phyloP scores from a whole-genome alignment of 2,113 vertebrate genomes.

The Polypterus senegalus region DNA sequence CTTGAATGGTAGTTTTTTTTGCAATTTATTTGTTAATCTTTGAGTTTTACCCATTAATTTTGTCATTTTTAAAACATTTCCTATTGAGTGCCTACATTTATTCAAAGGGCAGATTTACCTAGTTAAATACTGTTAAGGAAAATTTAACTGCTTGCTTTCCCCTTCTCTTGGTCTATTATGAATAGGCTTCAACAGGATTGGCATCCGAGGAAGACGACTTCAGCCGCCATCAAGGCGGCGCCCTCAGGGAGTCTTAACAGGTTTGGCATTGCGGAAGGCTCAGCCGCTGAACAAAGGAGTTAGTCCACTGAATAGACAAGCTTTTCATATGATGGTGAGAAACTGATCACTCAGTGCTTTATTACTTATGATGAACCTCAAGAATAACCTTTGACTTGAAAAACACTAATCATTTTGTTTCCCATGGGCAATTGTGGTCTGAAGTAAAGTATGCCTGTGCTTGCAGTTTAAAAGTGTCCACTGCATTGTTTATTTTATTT shows the following conservation, averaged over 20 bases:
- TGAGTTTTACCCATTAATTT: not conserved
- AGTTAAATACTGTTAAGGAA: not conserved
- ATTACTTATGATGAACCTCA: not conserved
- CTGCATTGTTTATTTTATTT: not conserved
- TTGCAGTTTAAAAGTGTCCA: not conserved
- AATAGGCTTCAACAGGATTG: constrained; percentile 54
- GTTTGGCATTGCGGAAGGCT: constrained; percentile 70
- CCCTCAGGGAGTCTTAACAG: constrained; percentile 73
- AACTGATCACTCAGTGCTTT: not conserved
- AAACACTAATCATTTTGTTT: not conserved
- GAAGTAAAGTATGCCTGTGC: not conserved
- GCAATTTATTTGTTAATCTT: not conserved
- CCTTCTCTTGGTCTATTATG: constrained; percentile 23
- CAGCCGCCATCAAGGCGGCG: constrained; percentile 45
- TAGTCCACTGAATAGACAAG: constrained; percentile 67
- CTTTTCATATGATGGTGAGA: constrained; percentile 59
- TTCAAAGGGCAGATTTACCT: not conserved
- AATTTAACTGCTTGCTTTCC: not conserved
- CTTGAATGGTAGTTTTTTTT: not conserved
- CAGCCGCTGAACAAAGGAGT: constrained; percentile 55
- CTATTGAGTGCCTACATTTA: not conserved
- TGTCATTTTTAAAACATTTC: not conserved
- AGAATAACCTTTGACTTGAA: not conserved
- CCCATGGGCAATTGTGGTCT: not conserved
- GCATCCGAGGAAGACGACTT: constrained; percentile 43